Evolutionary conservation across 2,888 invertebrate species (phyloP), one percentile per base, ranked within the genome.

Genomic region (Temnothorax rugatulus): DNA sequence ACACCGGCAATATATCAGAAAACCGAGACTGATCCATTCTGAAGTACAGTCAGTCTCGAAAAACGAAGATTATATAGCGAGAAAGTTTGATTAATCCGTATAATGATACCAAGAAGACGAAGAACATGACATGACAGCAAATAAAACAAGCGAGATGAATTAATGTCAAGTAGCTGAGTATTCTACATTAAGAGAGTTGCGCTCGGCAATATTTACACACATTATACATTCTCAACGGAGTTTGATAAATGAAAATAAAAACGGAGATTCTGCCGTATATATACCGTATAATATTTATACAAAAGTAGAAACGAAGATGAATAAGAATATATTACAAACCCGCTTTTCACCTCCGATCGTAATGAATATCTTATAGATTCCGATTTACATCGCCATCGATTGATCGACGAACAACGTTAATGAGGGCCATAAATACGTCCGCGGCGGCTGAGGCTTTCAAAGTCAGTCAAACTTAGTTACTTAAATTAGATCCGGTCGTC

Each of bases 21-120:
- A 34, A 18, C 38, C 25, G 63, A 25, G 25, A 18, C 38, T 54
- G 18, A 61, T 71, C n/a, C 13, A 50, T 71, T 69, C 21, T 25
- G n/a, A 81, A 63, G 59, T 83, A 79, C 54, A 79, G 41, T 57
- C 41, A 21, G 47, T n/a, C 52, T n/a, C 52, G 50, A 52, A 47
- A 64, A 77, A 34, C 50, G 34, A 44, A 50, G 21, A 66, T 41
- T 61, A 77, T 61, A 77, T 69, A 75, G 52, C 38, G 66, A 74
- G 86, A 82, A 87, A 88, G 76, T 88, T 88, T 86, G 87, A 89
- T 88, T 86, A 88, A 84, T 86, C 86, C 54, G 54, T 52, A 38
- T 59, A 54, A 73, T 18, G 18, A 63, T 47, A 64, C 25, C 29
- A 61, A 52, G 41, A 86, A 84, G 83, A 87, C 21, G 13, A 76